Percentiles rank a stretch among this genome's conserved stretches.
Conservation (phyloP, 2,888 invertebrate species). For the Pheosia gnoma region DNA sequence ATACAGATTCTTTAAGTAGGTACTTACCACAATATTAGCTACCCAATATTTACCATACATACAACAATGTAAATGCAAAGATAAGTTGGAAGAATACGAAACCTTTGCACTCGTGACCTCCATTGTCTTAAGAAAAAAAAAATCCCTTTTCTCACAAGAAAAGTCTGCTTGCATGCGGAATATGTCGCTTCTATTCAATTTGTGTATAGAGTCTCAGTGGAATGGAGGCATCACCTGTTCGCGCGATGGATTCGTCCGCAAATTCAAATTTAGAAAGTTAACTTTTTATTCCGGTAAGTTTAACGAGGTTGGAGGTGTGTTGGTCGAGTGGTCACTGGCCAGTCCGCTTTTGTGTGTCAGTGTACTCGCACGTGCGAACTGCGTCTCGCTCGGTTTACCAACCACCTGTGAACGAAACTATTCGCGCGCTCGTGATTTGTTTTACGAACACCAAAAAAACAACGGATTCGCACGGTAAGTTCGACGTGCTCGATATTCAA, state of each 20-base stretch:
- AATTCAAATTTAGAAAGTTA: constrained; percentile 79
- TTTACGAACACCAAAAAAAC: constrained; percentile 24
- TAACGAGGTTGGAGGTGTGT: constrained; percentile 60
- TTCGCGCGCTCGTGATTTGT: constrained; percentile 30
- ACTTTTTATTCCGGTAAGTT: constrained; percentile 70
- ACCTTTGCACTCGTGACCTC: constrained; percentile 22
- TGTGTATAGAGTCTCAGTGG: constrained; percentile 2
- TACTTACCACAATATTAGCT: no score
- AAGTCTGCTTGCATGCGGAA: no score
- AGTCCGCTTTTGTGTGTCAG: constrained; percentile 69
- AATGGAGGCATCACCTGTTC: constrained; percentile 40
- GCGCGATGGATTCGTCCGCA: constrained; percentile 62
- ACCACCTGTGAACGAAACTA: constrained; percentile 31
- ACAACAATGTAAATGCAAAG: background rate
- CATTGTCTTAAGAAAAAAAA: constrained; percentile 22
- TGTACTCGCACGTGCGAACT: constrained; percentile 54
- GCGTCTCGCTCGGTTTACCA: constrained; percentile 16
- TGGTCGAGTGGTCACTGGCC: constrained; percentile 52
- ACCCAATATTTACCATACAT: no score
- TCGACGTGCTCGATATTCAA: constrained; percentile 1
- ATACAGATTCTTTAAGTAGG: no score
- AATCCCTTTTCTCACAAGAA: constrained; percentile 16
- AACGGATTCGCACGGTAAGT: constrained; percentile 35
- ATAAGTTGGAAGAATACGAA: background rate
- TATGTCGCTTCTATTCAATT: background rate